Evolutionary conservation across 2,888 invertebrate species (phyloP).

Genomic region (Scrobipalpa atriplicella): DNA sequence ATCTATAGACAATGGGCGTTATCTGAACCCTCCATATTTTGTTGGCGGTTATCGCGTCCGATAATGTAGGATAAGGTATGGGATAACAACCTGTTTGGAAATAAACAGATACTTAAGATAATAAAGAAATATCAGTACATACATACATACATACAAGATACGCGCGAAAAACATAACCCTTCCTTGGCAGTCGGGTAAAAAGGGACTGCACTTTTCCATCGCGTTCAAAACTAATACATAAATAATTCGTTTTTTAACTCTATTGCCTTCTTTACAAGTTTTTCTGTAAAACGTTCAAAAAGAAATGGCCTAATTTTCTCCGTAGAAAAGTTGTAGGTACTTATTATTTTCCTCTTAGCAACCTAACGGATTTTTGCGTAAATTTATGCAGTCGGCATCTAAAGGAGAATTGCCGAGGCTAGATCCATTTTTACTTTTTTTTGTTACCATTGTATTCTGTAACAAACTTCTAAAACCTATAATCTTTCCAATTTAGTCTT

Average conservation of each 20-base stretch:
- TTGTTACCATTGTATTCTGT: neutral
- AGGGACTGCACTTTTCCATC: neutral
- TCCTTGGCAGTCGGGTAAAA: no score
- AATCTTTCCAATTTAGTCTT: slow-evolving; percentile 11
- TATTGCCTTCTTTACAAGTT: no score
- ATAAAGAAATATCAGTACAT: no score
- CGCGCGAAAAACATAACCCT: no score
- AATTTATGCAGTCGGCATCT: neutral
- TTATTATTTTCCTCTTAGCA: no score
- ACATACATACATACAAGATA: no score
- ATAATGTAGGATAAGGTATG: slow-evolving; percentile 24
- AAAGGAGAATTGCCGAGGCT: neutral
- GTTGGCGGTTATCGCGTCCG: slow-evolving; percentile 11
- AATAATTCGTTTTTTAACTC: no score
- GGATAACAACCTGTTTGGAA: slow-evolving; percentile 14
- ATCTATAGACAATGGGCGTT: slow-evolving; percentile 18
- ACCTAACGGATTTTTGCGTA: no score
- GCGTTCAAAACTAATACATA: no score
- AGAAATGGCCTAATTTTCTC: no score
- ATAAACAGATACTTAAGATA: slow-evolving; percentile 1
- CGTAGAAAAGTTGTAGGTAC: no score
- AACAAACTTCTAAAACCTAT: slow-evolving; percentile 6
- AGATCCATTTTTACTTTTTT: neutral
- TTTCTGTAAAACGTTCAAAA: no score
- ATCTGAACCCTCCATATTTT: slow-evolving; percentile 23